Percentiles rank a stretch among this genome's conserved stretches.
Conservation (phyloP, 2,113 vertebrate genomes). For the Gallinago jamesoni region DNA sequence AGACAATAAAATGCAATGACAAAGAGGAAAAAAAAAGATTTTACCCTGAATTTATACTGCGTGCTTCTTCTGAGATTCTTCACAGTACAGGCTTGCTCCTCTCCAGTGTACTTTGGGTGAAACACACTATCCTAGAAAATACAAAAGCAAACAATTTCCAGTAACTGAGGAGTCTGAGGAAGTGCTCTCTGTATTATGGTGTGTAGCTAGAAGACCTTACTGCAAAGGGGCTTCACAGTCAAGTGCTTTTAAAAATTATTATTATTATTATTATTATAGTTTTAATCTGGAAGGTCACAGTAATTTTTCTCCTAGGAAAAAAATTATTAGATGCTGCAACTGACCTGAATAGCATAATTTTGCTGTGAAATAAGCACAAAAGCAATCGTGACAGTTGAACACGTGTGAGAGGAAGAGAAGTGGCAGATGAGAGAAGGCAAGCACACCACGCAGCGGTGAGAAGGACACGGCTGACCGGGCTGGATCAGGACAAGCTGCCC, state of each 20-base stretch:
- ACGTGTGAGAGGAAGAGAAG: not conserved
- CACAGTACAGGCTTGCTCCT: conserved; percentile 95
- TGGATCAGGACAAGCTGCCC: not conserved
- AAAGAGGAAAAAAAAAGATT: not conserved
- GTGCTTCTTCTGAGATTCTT: conserved; percentile 96
- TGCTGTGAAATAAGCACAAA: not conserved
- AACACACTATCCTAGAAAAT: conserved; percentile 88
- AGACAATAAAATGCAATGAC: not conserved
- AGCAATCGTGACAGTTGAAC: accelerated
- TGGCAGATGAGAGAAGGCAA: not conserved
- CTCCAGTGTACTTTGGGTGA: conserved; percentile 96
- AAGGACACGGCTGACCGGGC: not conserved
- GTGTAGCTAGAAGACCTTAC: not conserved
- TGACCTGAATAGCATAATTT: not conserved
- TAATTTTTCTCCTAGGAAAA: not conserved
- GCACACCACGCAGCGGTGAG: not conserved
- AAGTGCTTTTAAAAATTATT: not conserved
- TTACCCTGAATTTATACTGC: conserved; percentile 99
- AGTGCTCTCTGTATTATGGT: not conserved
- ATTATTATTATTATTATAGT: not conserved
- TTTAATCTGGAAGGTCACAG: not conserved
- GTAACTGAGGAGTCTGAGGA: not conserved
- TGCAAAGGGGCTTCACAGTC: not conserved
- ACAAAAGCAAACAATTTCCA: not conserved
- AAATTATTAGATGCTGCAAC: not conserved